Base-by-base conservation (phyloP, 2,888 invertebrate genomes). In the Tineola bisselliella region DNA sequence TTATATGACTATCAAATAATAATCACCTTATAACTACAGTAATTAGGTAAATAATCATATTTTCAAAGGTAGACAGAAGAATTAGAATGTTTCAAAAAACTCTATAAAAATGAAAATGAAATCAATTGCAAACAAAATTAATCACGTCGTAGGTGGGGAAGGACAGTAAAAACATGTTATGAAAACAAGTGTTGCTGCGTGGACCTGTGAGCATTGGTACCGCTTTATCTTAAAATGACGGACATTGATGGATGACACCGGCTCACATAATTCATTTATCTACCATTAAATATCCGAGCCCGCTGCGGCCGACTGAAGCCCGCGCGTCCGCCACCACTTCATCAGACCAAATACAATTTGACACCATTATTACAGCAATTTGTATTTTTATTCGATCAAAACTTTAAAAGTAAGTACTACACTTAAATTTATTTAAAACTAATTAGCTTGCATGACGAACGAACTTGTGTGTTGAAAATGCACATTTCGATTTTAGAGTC, bases 181-280 rank as follows among this genome's bases (percentile, higher is more conserved):
- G n/a, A 12, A 38, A 38, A 33, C 33, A 58, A 15, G 58, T 31
- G 33, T 33, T 58, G 58, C 31, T 58, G 33, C 33, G 31, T 58
- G 33, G 13, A 58, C 25, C 54, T 58, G 60, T 48, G 44, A 44
- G 10, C 15, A 48, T 60, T 19, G 48, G 13, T 48, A 25, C 8
- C 25, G 74, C 77, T 79, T 79, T 79, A 79, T 81, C 77, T 80
- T 76, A 77, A 80, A 81, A 79, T 79, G 74, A 73, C 64, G 67
- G 81, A 81, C 79, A 74, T 73, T 82, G 80, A 82, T 80, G 75
- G 81, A 83, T 81, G 77, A 66, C 66, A 70, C 69, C 67, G 66
- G 70, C 63, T 68, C 64, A 67, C 72, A 72, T 81, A 81, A 82
- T 81, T 82, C 83, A 80, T 81, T 83, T 81, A 83, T 76, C 76